These are phyloP conservation scores for Montifringilla adamsi DNA, from an alignment of 2,113 vertebrate genomes.

Conservation along the genomic window DNA sequence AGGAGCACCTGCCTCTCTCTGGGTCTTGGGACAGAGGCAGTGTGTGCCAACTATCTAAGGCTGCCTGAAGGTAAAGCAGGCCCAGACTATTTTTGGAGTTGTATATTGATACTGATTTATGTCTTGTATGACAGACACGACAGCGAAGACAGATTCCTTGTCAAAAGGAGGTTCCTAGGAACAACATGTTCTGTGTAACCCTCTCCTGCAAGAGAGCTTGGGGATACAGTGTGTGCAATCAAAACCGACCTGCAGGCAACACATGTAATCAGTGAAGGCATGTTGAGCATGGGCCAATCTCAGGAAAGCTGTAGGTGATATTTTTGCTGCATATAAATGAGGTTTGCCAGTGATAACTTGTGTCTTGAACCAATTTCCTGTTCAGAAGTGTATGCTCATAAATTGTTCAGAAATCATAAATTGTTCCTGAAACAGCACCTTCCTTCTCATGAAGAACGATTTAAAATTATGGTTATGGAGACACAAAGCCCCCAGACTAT, in stretches of 20 bases:
- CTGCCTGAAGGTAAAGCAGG: slow-evolving; percentile 18
- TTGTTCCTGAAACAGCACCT: neutral
- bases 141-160: slow-evolving; percentile 3
- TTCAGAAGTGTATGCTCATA: slow-evolving; percentile 8
- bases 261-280: neutral
- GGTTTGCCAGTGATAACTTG: slow-evolving; percentile 43
- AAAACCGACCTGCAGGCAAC: neutral
- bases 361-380: slow-evolving; percentile 33
- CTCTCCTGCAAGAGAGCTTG: slow-evolving; percentile 14
- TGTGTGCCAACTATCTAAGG: neutral
- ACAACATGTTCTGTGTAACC: neutral
- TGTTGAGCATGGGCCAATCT: slow-evolving; percentile 14
- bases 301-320: slow-evolving; percentile 34
- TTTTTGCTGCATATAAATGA: slow-evolving; percentile 7
- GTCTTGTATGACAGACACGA: neutral
- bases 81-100: neutral
- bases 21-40: neutral
- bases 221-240: slow-evolving; percentile 22
- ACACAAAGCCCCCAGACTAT: neutral
- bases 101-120: slow-evolving; percentile 33
- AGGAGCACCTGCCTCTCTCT: slow-evolving; percentile 3
- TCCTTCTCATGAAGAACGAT: neutral
- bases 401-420: neutral
- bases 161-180: neutral
- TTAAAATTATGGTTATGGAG: neutral